These are phyloP conservation scores for Synergus umbraculus DNA, from an alignment of 2,888 invertebrate species.

Conservation along the genomic window DNA sequence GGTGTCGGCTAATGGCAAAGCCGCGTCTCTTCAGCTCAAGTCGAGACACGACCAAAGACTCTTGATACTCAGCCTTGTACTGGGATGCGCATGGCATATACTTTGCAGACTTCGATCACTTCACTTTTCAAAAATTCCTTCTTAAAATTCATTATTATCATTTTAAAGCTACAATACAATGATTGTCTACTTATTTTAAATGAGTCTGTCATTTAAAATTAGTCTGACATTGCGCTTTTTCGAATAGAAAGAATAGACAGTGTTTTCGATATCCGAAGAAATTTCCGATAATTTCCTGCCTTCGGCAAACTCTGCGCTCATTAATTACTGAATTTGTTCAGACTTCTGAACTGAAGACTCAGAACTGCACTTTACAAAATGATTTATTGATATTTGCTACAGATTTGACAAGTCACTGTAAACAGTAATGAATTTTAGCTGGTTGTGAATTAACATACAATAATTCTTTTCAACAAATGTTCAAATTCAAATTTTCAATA, in stretches of 20 bases:
- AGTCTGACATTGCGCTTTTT: too few relatives aligned
- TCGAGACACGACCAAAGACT: constrained; percentile 54
- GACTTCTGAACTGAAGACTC: neutral
- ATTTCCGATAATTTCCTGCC: constrained; percentile 5
- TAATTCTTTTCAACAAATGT: too few relatives aligned
- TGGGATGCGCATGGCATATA: constrained; percentile 43
- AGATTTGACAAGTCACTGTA: neutral
- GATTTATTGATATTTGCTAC: neutral
- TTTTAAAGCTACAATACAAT: constrained; percentile 6
- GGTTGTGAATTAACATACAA: too few relatives aligned
- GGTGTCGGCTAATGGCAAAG: constrained; percentile 47
- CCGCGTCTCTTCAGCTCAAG: constrained; percentile 59
- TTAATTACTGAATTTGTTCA: constrained; percentile 10
- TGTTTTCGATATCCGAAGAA: neutral
- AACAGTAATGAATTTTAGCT: neutral
- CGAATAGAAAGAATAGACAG: neutral
- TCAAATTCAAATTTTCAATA: too few relatives aligned
- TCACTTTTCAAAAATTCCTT: neutral
- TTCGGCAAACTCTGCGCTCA: neutral
- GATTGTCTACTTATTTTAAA: neutral
- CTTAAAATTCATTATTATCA: neutral
- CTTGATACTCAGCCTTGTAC: constrained; percentile 43
- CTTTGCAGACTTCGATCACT: neutral
- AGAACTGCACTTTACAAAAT: neutral
- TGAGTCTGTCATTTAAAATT: too few relatives aligned